Conservation (phyloP, 2,797 vertebrate genomes). For the Poeciliopsis paucimaculata region DNA sequence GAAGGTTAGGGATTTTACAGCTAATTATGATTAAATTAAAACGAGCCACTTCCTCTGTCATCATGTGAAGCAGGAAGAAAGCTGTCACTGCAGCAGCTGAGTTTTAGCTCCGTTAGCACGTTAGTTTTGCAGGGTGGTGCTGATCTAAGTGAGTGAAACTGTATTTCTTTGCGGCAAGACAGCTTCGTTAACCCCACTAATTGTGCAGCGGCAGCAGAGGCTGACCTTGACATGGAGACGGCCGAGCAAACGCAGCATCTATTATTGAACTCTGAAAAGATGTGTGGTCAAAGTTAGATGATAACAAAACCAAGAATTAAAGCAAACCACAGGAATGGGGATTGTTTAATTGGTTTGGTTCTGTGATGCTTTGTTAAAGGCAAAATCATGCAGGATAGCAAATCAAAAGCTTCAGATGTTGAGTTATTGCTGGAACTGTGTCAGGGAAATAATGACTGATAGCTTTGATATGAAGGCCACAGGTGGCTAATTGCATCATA, state of each 20-base stretch:
- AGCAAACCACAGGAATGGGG: background rate
- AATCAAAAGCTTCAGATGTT: background rate
- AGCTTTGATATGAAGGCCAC: background rate
- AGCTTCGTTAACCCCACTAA: constrained; percentile 50
- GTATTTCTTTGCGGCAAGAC: constrained; percentile 40
- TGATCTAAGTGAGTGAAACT: constrained; percentile 45
- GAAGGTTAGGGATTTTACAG: constrained; percentile 25
- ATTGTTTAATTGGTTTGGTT: background rate
- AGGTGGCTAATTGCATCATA: constrained; percentile 15
- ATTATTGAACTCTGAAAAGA: constrained; percentile 23
- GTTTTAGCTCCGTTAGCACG: constrained; percentile 48
- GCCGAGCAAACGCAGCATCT: constrained; percentile 34
- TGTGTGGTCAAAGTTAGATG: constrained; percentile 11
- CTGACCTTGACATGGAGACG: constrained; percentile 38
- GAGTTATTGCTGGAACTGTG: background rate
- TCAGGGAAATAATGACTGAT: constrained; percentile 3
- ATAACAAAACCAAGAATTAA: constrained; percentile 11
- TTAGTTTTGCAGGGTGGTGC: constrained; percentile 43
- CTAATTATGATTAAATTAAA: constrained; percentile 53
- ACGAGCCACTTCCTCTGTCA: constrained; percentile 53
- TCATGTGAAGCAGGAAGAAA: constrained; percentile 54
- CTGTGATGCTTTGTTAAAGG: background rate
- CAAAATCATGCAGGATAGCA: background rate
- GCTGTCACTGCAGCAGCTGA: constrained; percentile 39
- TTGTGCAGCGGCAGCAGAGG: constrained; percentile 22